phyloP scores from a whole-genome alignment of 2,113 vertebrate species.

The human (Homo sapiens) region GRCh38 chr14:99438001-99438500 shows the following conservation, averaged over 20 bases:
- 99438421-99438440: neutral
- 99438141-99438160: constrained; percentile 13
- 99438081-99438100: constrained; percentile 49
- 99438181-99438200: constrained; percentile 2
- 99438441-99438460: neutral
- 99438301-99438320: constrained; percentile 19
- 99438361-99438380: constrained; percentile 28
- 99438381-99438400: neutral
- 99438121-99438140: constrained; percentile 62
- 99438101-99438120: constrained; percentile 48
- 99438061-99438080: constrained; percentile 47
- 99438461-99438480: neutral
- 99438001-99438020: neutral
- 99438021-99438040: neutral
- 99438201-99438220: neutral
- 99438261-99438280: neutral
- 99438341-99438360: constrained; percentile 5
- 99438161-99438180: constrained; percentile 52
- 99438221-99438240: neutral
- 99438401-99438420: neutral
- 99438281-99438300: constrained; percentile 32
- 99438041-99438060: neutral
- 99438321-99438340: constrained; percentile 31
- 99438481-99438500: neutral
- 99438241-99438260: constrained; percentile 22